Percentiles rank a stretch among this genome's conserved stretches.
Conservation (phyloP, 2,888 invertebrate species). For the Ennomos fuscantarius region DNA sequence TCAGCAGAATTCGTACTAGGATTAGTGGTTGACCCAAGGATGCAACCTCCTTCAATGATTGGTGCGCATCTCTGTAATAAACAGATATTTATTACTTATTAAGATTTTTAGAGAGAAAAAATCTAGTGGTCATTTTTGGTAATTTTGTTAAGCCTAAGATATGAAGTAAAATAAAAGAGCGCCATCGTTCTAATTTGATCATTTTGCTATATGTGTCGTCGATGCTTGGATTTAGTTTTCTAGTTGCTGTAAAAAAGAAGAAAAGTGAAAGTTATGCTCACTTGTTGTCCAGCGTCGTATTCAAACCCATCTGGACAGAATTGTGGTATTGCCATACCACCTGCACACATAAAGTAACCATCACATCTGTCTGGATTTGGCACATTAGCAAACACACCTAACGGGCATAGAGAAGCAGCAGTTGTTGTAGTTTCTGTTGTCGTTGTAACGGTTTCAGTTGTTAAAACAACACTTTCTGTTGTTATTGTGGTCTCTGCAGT, state of each 20-base stretch:
- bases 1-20: too few species aligned
- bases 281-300: background rate
- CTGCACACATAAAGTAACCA: conserved; percentile 28
- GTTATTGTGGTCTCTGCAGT: conserved; percentile 9
- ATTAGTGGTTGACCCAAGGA: too few species aligned
- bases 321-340: conserved; percentile 21
- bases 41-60: too few species aligned
- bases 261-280: background rate
- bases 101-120: too few species aligned
- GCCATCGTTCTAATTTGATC: too few species aligned
- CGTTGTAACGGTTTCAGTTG: background rate
- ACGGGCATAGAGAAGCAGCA: conserved; percentile 15
- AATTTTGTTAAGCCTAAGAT: too few species aligned
- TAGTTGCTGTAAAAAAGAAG: background rate
- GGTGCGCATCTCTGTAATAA: too few species aligned
- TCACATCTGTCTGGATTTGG: conserved; percentile 27
- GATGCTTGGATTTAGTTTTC: too few species aligned
- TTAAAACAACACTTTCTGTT: background rate
- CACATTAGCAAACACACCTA: conserved; percentile 17
- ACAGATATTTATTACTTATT: too few species aligned
- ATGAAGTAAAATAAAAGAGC: too few species aligned
- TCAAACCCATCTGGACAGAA: conserved; percentile 23
- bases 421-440: conserved; percentile 16
- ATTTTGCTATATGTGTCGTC: too few species aligned
- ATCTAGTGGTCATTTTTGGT: too few species aligned